Conservation (phyloP, 2,888 invertebrate genomes). For the Cataglyphis albicans region DNA sequence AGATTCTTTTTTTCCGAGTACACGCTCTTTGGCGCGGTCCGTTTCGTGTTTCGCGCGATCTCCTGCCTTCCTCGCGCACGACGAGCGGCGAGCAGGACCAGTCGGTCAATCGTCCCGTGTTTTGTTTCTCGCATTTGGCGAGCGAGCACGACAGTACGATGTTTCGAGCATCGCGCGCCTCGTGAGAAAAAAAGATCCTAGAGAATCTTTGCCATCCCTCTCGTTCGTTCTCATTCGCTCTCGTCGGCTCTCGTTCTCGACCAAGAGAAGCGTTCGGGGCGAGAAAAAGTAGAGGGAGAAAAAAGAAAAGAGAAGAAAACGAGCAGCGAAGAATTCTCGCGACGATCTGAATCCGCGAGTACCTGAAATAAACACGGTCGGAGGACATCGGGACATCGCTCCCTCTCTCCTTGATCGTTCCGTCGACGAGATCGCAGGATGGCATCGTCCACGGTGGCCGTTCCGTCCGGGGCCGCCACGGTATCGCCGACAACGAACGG, state of each 20-base stretch:
- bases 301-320: neutral
- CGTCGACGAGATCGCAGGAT: constrained; percentile 62
- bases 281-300: neutral
- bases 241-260: neutral
- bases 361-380: neutral
- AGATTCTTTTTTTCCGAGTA: neutral
- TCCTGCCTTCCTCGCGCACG: neutral
- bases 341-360: constrained; percentile 11
- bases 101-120: constrained; percentile 23
- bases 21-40: neutral
- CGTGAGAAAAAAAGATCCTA: constrained; percentile 27
- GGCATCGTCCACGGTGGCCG: constrained; percentile 83
- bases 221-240: neutral
- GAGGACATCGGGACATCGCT: constrained; percentile 13
- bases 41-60: neutral
- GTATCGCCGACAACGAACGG: constrained; percentile 68
- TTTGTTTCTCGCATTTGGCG: constrained; percentile 42
- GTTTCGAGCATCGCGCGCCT: constrained; percentile 39
- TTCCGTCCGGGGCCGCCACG: constrained; percentile 79
- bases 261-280: neutral
- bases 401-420: neutral
- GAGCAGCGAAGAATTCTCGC: neutral
- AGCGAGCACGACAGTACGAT: constrained; percentile 41
- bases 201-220: neutral
- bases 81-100: neutral